These are phyloP conservation scores for Heliconius hortense DNA, from an alignment of 2,888 invertebrate species.

Conservation along the genomic window DNA sequence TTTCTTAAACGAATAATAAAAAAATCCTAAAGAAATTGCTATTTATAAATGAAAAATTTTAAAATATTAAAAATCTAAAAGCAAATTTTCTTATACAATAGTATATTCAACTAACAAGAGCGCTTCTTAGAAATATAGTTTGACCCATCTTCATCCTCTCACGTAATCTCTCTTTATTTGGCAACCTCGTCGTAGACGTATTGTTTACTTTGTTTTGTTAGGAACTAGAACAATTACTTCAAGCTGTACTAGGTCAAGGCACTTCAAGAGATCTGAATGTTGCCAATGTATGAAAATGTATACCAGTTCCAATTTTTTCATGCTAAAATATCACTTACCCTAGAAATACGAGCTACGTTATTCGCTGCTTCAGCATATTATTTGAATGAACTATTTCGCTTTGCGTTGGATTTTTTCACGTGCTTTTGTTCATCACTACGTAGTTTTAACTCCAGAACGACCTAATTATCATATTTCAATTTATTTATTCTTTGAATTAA, in stretches of 20 bases:
- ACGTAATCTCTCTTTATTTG: conserved; percentile 25
- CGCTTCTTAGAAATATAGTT: not conserved
- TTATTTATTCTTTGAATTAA: conserved; percentile 21
- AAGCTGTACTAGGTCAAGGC: conserved; percentile 37
- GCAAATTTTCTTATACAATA: not conserved
- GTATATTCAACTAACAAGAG: not conserved
- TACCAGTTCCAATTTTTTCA: conserved; percentile 20
- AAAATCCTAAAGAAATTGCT: no score
- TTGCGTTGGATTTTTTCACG: conserved; percentile 23
- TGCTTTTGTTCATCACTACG: conserved; percentile 27
- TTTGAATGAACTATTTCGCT: conserved; percentile 27
- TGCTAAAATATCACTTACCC: conserved; percentile 28
- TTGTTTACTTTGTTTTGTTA: conserved; percentile 33
- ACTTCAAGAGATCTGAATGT: conserved; percentile 29
- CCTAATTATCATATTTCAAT: conserved; percentile 26
- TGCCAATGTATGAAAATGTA: conserved; percentile 29
- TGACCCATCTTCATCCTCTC: conserved; percentile 9
- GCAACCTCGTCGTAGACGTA: conserved; percentile 20
- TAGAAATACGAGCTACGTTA: conserved; percentile 28
- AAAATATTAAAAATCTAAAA: not conserved
- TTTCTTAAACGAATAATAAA: no score
- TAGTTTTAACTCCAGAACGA: conserved; percentile 23
- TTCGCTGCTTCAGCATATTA: conserved; percentile 24
- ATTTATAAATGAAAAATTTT: no score
- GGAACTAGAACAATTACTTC: conserved; percentile 35